phyloP scores from a whole-genome alignment of 2,797 vertebrate genomes.

The Poecile montanus region DNA sequence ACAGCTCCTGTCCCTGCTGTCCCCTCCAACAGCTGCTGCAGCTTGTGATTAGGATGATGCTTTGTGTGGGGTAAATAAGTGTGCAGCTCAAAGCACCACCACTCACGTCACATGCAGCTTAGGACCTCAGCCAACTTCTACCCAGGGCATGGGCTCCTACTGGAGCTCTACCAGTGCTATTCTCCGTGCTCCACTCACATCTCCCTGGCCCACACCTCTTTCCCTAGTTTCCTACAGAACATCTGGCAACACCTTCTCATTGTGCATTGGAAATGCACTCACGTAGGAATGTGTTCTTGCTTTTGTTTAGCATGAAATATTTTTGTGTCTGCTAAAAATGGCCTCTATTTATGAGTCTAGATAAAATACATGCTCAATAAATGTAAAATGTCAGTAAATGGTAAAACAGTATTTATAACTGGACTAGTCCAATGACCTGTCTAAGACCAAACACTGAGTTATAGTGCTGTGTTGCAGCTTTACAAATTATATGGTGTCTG shows the following conservation, averaged over 20 bases:
- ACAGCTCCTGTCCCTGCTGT: not conserved
- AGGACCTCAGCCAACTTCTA: not conserved
- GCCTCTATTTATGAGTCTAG: not conserved
- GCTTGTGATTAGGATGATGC: not conserved
- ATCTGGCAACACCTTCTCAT: not conserved
- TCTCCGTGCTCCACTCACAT: not conserved
- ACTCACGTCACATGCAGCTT: not conserved
- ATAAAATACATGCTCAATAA: constrained; percentile 3
- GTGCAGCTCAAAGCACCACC: not conserved
- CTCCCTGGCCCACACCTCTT: not conserved
- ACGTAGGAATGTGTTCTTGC: rapidly evolving
- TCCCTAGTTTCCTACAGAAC: not conserved
- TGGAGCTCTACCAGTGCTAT: not conserved
- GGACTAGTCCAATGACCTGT: not conserved
- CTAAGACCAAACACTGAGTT: not conserved
- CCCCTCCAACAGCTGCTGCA: not conserved
- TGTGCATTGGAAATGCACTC: not conserved
- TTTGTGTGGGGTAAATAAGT: not conserved
- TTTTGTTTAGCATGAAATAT: not conserved
- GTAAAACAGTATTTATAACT: not conserved
- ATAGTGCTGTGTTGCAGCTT: not conserved
- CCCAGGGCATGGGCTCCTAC: not conserved
- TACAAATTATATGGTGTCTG: not conserved
- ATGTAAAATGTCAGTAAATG: not conserved
- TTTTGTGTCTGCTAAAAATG: not conserved